phyloP scores from a whole-genome alignment of 2,797 vertebrate species.

The Lindbergichthys nudifrons region DNA sequence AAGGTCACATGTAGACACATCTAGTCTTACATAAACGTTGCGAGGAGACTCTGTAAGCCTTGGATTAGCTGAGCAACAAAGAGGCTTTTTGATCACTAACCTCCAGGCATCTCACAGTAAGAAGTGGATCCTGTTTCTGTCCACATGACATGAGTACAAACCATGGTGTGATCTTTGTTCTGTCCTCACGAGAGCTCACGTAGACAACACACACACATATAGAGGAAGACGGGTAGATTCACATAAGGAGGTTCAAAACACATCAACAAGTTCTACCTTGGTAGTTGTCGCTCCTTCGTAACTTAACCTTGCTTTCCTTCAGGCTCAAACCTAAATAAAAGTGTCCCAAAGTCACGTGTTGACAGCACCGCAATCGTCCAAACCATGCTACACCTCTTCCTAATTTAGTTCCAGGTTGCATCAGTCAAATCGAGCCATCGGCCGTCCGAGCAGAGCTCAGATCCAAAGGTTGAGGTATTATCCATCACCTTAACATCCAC shows the following conservation, averaged over 20 bases:
- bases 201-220: not conserved
- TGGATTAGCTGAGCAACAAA: conserved; percentile 75
- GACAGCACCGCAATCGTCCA: conserved; percentile 13
- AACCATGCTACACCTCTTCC: conserved; percentile 1
- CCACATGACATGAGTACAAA: not conserved
- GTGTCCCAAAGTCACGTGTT: conserved; percentile 24
- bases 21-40: conserved; percentile 51
- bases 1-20: conserved; percentile 43
- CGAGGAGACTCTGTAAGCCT: conserved; percentile 62
- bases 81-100: conserved; percentile 64
- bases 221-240: too few relatives aligned
- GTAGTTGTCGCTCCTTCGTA: conserved; percentile 8
- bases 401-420: conserved; percentile 33
- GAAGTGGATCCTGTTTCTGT: conserved; percentile 5
- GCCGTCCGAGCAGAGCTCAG: conserved; percentile 34
- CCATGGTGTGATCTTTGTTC: conserved; percentile 50
- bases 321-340: conserved; percentile 32
- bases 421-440: conserved; percentile 29
- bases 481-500: conserved; percentile 40
- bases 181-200: conserved; percentile 55
- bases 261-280: not conserved
- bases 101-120: conserved; percentile 9
- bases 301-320: conserved; percentile 65
- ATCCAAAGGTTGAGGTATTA: conserved; percentile 14
- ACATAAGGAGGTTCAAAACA: too few relatives aligned